Evolutionary conservation across 2,888 invertebrate species (phyloP).

Genomic region (Rhyacophila evoluta): DNA sequence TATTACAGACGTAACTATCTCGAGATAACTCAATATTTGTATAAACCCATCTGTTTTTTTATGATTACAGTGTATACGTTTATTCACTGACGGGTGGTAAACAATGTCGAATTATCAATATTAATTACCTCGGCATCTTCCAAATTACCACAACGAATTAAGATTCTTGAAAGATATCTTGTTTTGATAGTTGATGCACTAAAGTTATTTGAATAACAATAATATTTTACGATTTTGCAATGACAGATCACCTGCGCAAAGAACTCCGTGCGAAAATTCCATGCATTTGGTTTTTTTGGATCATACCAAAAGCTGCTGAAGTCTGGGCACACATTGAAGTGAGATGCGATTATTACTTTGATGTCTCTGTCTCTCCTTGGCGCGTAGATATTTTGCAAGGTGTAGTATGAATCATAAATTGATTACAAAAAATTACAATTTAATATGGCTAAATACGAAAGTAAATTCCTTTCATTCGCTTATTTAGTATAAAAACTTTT

Average conservation of each 20-base stretch:
- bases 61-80: background rate
- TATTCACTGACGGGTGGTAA: background rate
- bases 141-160: background rate
- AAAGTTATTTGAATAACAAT: background rate
- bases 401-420: no score
- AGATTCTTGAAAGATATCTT: background rate
- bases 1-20: background rate
- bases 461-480: no score
- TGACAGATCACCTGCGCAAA: conserved; percentile 2
- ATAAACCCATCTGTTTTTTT: background rate
- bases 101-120: background rate
- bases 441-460: no score
- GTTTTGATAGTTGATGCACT: background rate
- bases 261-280: conserved; percentile 4
- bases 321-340: background rate
- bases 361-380: conserved; percentile 6
- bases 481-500: no score
- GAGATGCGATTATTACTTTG: conserved; percentile 5
- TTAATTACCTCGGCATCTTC: background rate
- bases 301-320: background rate
- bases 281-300: background rate
- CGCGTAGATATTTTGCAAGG: background rate
- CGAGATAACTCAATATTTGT: conserved; percentile 1
- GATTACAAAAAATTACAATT: no score
- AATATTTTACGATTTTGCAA: background rate